Percentiles rank a stretch among this genome's conserved stretches.
Conservation (phyloP, 2,113 vertebrate genomes). For the Scalopus aquaticus region DNA sequence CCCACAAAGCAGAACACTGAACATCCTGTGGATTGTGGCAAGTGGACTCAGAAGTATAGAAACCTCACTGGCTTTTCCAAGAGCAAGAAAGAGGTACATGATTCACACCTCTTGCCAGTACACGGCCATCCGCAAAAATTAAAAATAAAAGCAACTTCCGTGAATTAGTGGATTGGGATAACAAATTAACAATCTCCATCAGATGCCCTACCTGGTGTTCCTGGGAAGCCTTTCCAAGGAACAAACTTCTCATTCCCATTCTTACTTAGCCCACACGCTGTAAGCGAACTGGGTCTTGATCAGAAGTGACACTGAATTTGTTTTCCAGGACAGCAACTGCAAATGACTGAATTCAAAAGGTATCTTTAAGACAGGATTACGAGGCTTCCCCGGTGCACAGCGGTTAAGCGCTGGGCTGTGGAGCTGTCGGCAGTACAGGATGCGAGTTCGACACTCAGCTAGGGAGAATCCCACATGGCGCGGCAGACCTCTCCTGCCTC, state of each 20-base stretch:
- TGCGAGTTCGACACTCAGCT: too few relatives aligned
- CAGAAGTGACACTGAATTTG: background rate
- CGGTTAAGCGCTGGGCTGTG: too few relatives aligned
- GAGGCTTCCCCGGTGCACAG: too few relatives aligned
- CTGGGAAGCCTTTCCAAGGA: too few relatives aligned
- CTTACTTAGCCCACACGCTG: background rate
- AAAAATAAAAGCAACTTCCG: background rate
- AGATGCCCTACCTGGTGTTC: fast-evolving
- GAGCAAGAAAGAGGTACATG: background rate
- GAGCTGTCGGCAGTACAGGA: too few relatives aligned
- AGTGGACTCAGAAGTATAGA: background rate
- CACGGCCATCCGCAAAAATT: background rate
- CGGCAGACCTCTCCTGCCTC: too few relatives aligned
- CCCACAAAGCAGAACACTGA: background rate
- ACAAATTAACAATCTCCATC: background rate
- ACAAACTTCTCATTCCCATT: background rate
- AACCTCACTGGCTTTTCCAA: background rate
- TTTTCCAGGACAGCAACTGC: background rate
- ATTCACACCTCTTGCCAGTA: constrained; percentile 28
- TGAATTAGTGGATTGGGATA: background rate
- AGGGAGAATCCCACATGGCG: too few relatives aligned
- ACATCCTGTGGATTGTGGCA: background rate
- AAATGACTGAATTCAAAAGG: background rate
- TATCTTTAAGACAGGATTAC: background rate
- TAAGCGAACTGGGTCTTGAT: background rate